Percentiles rank a stretch among this genome's conserved stretches.
Evolutionary conservation across 2,797 vertebrate genomes (phyloP).

Genomic region (Clarias platycephalus): DNA sequence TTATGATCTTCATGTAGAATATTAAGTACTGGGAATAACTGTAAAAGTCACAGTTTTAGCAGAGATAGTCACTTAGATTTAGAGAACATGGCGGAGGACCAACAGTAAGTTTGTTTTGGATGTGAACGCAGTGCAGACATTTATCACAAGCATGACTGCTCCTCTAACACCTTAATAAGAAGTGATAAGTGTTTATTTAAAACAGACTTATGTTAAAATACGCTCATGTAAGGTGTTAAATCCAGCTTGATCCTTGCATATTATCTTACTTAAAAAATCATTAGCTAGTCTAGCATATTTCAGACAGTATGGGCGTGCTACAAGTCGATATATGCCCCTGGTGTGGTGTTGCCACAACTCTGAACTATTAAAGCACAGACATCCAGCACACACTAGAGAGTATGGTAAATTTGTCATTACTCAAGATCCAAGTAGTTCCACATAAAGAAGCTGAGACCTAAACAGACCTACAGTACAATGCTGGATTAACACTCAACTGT

Average conservation of each 20-base stretch:
- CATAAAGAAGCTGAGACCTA: not conserved
- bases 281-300: not conserved
- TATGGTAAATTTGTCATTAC: not conserved
- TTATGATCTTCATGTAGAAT: not conserved
- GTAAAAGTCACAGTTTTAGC: not conserved
- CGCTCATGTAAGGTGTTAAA: conserved; percentile 63
- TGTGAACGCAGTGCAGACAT: not conserved
- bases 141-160: not conserved
- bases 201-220: conserved; percentile 60
- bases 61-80: not conserved
- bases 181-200: conserved; percentile 66
- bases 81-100: not conserved
- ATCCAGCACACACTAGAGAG: not conserved
- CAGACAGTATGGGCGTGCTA: not conserved
- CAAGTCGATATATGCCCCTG: not conserved
- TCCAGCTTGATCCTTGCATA: conserved; percentile 35
- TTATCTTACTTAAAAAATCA: not conserved
- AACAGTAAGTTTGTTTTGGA: not conserved
- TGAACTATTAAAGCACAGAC: conserved; percentile 1
- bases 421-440: not conserved
- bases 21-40: not conserved
- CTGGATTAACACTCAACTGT: not conserved
- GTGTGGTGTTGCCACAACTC: conserved; percentile 7
- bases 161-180: not conserved
- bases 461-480: not conserved